Evolutionary conservation across 2,888 invertebrate genomes (phyloP).

Genomic region (Therioaphis trifolii): DNA sequence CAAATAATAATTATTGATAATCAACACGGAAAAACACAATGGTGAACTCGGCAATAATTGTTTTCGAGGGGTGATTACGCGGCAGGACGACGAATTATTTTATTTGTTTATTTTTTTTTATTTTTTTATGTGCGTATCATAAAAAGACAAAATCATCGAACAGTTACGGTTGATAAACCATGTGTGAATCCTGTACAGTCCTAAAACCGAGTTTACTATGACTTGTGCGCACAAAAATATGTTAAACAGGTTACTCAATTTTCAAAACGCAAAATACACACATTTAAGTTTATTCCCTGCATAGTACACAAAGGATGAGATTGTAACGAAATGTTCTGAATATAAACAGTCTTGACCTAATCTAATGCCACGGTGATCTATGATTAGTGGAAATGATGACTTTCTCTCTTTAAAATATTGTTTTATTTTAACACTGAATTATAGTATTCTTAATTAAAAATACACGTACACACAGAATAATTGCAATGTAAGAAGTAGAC

Average conservation of each 20-base stretch:
- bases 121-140: neutral
- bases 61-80: conserved; percentile 20
- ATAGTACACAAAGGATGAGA: neutral
- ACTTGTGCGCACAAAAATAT: conserved; percentile 8
- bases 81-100: conserved; percentile 41
- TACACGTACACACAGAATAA: too few species aligned
- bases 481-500: neutral
- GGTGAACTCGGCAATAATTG: conserved; percentile 14
- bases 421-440: too few species aligned
- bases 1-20: conserved; percentile 26
- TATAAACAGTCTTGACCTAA: conserved; percentile 44
- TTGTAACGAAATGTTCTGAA: conserved; percentile 12
- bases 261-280: conserved; percentile 33
- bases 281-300: conserved; percentile 3
- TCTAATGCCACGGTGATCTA: conserved; percentile 39
- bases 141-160: conserved; percentile 47
- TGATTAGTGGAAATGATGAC: conserved; percentile 2
- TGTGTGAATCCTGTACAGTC: conserved; percentile 60
- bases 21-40: neutral
- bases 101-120: conserved; percentile 41
- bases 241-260: conserved; percentile 55
- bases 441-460: too few species aligned
- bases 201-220: conserved; percentile 28
- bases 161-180: conserved; percentile 59
- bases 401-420: conserved; percentile 25